phyloP scores from a whole-genome alignment of 1,140 invertebrate genomes.

The Scaptomyza graminum region DNA sequence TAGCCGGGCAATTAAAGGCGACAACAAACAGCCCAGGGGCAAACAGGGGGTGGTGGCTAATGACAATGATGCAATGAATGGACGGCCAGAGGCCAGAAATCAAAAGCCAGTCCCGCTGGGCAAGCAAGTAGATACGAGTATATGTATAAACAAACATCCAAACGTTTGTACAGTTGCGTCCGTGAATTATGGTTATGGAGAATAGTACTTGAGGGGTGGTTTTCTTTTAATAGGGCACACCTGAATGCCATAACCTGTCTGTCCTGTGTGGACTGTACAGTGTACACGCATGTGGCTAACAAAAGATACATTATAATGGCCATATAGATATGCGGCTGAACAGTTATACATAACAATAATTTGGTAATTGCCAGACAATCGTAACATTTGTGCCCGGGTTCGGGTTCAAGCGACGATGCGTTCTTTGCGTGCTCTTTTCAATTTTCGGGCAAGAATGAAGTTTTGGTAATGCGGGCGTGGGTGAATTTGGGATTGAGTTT shows the following conservation, averaged over 20 bases:
- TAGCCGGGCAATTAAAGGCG: conserved; percentile 73
- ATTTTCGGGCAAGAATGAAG: conserved; percentile 55
- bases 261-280: conserved; percentile 54
- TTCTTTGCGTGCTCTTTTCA: conserved; percentile 73
- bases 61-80: conserved; percentile 66
- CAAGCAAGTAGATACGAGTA: conserved; percentile 50
- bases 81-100: conserved; percentile 61
- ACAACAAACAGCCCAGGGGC: conserved; percentile 68
- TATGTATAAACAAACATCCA: background rate
- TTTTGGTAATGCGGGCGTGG: conserved; percentile 31
- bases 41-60: conserved; percentile 68
- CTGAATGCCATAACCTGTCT: conserved; percentile 74
- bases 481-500: conserved; percentile 10
- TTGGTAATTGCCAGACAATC: conserved; percentile 80
- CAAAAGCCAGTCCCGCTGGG: conserved; percentile 69
- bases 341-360: conserved; percentile 80
- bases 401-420: conserved; percentile 30
- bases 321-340: conserved; percentile 63
- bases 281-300: conserved; percentile 70
- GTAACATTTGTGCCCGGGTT: conserved; percentile 65
- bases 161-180: conserved; percentile 66
- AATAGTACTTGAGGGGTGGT: conserved; percentile 40
- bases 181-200: conserved; percentile 47
- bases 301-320: conserved; percentile 77
- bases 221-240: conserved; percentile 53